These are phyloP conservation scores for Spodoptera exigua DNA, from an alignment of 2,888 invertebrate genomes.

Conservation along the genomic window DNA sequence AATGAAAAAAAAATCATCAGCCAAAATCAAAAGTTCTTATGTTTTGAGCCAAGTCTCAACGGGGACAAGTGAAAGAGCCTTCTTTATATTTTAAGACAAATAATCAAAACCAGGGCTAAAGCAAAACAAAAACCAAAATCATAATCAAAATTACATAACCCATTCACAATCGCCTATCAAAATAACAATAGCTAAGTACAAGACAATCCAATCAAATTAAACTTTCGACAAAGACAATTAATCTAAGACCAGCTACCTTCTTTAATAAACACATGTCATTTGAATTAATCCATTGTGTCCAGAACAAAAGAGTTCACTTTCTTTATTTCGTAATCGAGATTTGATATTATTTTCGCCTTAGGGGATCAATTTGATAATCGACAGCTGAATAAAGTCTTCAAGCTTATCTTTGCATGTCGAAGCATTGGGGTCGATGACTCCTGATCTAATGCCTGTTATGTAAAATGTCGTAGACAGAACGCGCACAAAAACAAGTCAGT, in stretches of 20 bases:
- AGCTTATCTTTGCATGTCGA: conserved; percentile 18
- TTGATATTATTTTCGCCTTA: conserved; percentile 45
- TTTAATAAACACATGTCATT: conserved; percentile 46
- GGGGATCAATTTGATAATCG: conserved; percentile 20
- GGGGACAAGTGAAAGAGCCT: too few relatives aligned
- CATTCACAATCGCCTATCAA: conserved; percentile 6
- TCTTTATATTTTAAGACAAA: too few relatives aligned
- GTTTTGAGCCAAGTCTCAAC: too few relatives aligned
- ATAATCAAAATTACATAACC: conserved; percentile 28
- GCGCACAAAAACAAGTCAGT: too few relatives aligned
- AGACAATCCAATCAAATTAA: conserved; percentile 24
- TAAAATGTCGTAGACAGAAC: too few relatives aligned
- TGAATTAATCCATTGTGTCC: conserved; percentile 42
- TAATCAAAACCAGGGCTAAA: background rate
- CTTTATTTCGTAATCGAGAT: conserved; percentile 44
- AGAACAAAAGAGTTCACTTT: conserved; percentile 55
- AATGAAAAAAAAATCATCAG: too few relatives aligned
- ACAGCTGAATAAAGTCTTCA: conserved; percentile 36
- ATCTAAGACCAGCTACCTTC: conserved; percentile 46
- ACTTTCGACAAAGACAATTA: conserved; percentile 46
- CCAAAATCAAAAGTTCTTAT: too few relatives aligned
- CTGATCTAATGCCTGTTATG: background rate
- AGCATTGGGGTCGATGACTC: conserved; percentile 18
- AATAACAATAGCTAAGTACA: conserved; percentile 23
- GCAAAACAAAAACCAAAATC: conserved; percentile 6